Evolutionary conservation across 2,113 vertebrate genomes (phyloP).

Genomic region (Ibidorhyncha struthersii): DNA sequence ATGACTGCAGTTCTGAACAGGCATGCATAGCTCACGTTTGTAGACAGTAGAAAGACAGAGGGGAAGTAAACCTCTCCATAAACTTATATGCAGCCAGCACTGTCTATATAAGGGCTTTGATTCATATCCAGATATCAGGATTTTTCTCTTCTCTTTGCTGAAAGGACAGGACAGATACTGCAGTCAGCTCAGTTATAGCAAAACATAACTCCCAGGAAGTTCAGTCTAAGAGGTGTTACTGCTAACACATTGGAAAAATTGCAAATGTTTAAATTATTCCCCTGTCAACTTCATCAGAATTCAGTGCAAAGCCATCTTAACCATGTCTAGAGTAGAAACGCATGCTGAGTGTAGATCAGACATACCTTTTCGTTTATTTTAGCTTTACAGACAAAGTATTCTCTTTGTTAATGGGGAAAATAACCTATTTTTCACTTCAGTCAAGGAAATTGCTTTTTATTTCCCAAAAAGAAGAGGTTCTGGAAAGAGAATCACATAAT

Average conservation of each 20-base stretch:
- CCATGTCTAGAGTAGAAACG: not conserved
- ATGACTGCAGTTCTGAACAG: not conserved
- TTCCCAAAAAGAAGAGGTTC: not conserved
- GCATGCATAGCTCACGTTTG: not conserved
- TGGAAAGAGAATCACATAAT: slow-evolving; percentile 36
- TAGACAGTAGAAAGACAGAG: not conserved
- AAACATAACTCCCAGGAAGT: not conserved
- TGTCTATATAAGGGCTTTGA: not conserved
- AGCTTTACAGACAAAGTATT: slow-evolving; percentile 41
- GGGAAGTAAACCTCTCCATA: not conserved
- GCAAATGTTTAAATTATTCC: slow-evolving; percentile 37
- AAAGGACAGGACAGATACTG: not conserved
- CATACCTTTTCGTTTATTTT: slow-evolving; percentile 24
- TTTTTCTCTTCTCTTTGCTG: not conserved
- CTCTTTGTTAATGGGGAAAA: slow-evolving; percentile 57
- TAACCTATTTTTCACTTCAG: slow-evolving; percentile 58
- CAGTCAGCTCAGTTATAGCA: not conserved
- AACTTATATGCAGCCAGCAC: not conserved
- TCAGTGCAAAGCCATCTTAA: not conserved
- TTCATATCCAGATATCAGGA: not conserved
- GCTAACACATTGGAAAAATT: not conserved
- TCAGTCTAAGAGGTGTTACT: not conserved
- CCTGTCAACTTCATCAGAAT: not conserved
- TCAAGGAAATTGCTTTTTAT: slow-evolving; percentile 43
- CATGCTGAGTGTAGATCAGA: slow-evolving; percentile 25